Conservation (phyloP, 2,797 vertebrate genomes). For the Borostomias antarcticus region DNA sequence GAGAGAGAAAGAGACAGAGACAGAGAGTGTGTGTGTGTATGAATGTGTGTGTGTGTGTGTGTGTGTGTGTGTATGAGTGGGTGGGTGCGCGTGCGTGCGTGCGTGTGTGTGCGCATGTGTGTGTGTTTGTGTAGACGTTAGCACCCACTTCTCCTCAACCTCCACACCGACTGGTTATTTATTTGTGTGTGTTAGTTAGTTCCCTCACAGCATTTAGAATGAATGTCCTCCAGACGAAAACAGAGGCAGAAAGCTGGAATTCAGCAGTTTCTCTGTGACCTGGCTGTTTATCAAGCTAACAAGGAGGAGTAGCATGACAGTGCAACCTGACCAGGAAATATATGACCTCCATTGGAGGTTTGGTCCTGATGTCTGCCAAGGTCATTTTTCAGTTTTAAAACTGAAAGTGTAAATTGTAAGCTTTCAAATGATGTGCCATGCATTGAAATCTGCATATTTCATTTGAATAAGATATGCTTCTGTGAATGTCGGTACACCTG, state of each 20-base stretch:
- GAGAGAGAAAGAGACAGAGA: not conserved
- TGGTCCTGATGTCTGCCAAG: too few species aligned
- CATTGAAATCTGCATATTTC: too few species aligned
- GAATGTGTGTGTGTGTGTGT: slow-evolving; percentile 3
- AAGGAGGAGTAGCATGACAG: slow-evolving; percentile 84
- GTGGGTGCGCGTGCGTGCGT: slow-evolving; percentile 1
- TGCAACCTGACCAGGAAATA: slow-evolving; percentile 55
- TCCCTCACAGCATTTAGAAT: slow-evolving; percentile 94
- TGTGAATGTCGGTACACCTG: too few species aligned
- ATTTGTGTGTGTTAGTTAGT: slow-evolving; percentile 89
- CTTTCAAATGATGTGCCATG: too few species aligned
- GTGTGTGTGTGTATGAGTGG: slow-evolving; percentile 1
- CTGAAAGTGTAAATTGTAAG: too few species aligned
- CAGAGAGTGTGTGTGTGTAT: slow-evolving; percentile 1
- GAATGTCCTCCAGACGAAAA: slow-evolving; percentile 98
- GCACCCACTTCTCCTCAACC: slow-evolving; percentile 79
- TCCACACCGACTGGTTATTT: slow-evolving; percentile 72
- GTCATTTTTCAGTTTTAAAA: too few species aligned
- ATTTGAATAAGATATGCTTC: too few species aligned
- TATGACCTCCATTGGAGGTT: too few species aligned
- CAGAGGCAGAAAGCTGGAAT: slow-evolving; percentile 96
- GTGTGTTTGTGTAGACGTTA: slow-evolving; percentile 11
- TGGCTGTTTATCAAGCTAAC: slow-evolving; percentile 99
- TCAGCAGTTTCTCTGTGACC: slow-evolving; percentile 94
- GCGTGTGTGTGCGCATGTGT: not conserved